phyloP scores from a whole-genome alignment of 1,140 invertebrate genomes.

The Orchestia grillus region DNA sequence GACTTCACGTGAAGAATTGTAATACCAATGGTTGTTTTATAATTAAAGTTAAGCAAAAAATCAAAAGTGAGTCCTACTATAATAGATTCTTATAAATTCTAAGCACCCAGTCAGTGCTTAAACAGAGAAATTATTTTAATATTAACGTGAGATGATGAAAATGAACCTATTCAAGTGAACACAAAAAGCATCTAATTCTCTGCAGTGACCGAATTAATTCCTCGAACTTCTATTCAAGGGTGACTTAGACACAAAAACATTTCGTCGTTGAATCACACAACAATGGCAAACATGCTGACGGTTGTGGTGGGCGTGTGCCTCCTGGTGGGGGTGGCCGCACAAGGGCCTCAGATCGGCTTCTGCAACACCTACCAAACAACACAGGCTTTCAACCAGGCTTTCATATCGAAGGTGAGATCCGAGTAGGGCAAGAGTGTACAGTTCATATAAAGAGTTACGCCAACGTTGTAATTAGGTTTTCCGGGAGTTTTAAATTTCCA shows the following conservation, averaged over 20 bases:
- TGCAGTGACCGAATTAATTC: not conserved
- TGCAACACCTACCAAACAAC: slow-evolving; percentile 38
- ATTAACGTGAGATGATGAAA: not conserved
- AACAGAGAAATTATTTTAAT: not conserved
- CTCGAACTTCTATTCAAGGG: not conserved
- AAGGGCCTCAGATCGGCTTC: slow-evolving; percentile 35
- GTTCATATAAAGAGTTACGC: not conserved
- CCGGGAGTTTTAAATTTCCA: not conserved
- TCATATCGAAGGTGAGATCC: not conserved
- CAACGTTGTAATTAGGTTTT: not conserved
- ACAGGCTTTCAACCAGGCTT: not conserved
- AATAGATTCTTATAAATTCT: not conserved
- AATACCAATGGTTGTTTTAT: not conserved
- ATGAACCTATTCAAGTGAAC: not conserved
- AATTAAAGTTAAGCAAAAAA: not conserved
- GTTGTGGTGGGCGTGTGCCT: slow-evolving; percentile 20
- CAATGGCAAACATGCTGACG: not conserved
- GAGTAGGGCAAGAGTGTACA: not conserved
- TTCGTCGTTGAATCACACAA: not conserved
- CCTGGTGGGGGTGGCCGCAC: slow-evolving; percentile 30
- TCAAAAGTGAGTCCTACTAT: not conserved
- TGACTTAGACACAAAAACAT: not conserved
- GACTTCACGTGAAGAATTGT: too few species aligned
- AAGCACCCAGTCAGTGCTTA: not conserved
- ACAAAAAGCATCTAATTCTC: not conserved